Conservation (phyloP, 2,113 vertebrate genomes). For the mouse (Mus musculus) region GRCm39 chr7:124686001-124686500, state of each 20-base stretch:
- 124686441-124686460: not conserved
- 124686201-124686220: not conserved
- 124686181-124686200: not conserved
- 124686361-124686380: not conserved
- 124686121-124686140: not conserved
- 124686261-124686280: not conserved
- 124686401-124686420: not conserved
- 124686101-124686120: not conserved
- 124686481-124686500: not conserved
- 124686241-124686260: not conserved
- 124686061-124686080: not conserved
- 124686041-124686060: not conserved
- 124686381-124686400: not conserved
- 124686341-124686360: not conserved
- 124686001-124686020: not conserved
- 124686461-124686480: not conserved
- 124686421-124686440: not conserved
- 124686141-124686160: not conserved
- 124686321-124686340: not conserved
- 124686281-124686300: not conserved
- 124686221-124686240: not conserved
- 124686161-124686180: not conserved
- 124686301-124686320: not conserved
- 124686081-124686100: not conserved
- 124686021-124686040: not conserved